Conservation (phyloP, 64 coral and sea anemone species). For the Acropora tenuis region DNA sequence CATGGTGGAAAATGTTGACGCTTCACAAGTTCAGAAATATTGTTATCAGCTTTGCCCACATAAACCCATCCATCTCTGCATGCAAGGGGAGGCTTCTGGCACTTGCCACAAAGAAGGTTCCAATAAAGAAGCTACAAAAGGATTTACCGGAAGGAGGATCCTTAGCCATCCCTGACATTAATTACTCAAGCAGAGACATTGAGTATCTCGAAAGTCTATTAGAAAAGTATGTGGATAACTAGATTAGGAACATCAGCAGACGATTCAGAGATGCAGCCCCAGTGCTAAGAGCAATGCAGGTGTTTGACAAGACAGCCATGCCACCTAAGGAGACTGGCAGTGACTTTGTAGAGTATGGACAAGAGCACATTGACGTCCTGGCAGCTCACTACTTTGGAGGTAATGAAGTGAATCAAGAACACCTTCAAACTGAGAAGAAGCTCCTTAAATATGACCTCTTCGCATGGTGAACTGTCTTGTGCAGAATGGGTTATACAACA, state of each 20-base stretch:
- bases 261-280: constrained; percentile 3
- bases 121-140: too few species aligned
- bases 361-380: constrained; percentile 15
- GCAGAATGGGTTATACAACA: constrained; percentile 24
- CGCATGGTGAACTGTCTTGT: constrained; percentile 21
- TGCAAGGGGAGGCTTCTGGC: too few species aligned
- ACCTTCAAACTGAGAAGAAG: not conserved
- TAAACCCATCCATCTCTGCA: too few species aligned
- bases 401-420: constrained; percentile 3
- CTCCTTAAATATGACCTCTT: constrained; percentile 8
- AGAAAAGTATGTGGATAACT: not conserved
- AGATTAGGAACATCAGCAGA: not conserved
- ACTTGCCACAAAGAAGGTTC: too few species aligned
- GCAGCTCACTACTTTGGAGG: constrained; percentile 17
- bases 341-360: constrained; percentile 13
- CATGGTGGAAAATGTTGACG: too few species aligned
- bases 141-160: too few species aligned
- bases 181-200: not conserved
- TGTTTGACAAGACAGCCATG: constrained; percentile 20
- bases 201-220: constrained; percentile 12
- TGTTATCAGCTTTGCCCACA: too few species aligned
- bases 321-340: not conserved
- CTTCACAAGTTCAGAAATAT: too few species aligned
- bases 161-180: too few species aligned
- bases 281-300: constrained; percentile 19